phyloP scores from a whole-genome alignment of 2,888 invertebrate species.

The Mimas tiliae region DNA sequence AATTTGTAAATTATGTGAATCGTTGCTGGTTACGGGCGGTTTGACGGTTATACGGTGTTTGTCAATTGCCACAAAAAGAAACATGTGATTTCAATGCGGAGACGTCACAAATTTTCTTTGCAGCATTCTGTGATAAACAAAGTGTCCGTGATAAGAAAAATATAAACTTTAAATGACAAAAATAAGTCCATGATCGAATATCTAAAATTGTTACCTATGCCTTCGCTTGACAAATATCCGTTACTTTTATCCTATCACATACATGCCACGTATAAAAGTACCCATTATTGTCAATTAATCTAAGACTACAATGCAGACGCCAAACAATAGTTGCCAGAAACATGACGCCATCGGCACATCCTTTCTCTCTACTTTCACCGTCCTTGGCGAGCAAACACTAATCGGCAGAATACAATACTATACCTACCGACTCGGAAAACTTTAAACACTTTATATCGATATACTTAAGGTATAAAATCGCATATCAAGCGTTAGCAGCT shows the following conservation, averaged over 20 bases:
- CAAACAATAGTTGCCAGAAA: slow-evolving; percentile 40
- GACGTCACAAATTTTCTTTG: too few species aligned
- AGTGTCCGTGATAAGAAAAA: too few species aligned
- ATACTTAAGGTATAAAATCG: slow-evolving; percentile 36
- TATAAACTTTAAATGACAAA: too few species aligned
- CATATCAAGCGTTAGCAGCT: slow-evolving; percentile 28
- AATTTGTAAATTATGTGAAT: too few species aligned
- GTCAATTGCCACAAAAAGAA: too few species aligned
- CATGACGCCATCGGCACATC: slow-evolving; percentile 66
- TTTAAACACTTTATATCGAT: slow-evolving; percentile 29
- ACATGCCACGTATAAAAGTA: slow-evolving; percentile 26
- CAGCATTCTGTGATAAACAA: too few species aligned
- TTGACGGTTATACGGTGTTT: too few species aligned
- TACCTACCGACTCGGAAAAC: not conserved
- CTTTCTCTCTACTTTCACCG: slow-evolving; percentile 80
- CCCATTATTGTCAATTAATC: slow-evolving; percentile 11
- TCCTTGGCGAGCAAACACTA: slow-evolving; percentile 67
- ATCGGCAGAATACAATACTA: not conserved
- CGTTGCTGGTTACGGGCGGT: too few species aligned
- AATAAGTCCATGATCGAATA: not conserved
- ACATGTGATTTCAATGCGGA: too few species aligned
- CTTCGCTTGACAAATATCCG: slow-evolving; percentile 6
- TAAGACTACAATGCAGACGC: slow-evolving; percentile 31
- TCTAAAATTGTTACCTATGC: not conserved
- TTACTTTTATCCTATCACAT: slow-evolving; percentile 2